Evolutionary conservation across 2,797 vertebrate genomes (phyloP).

Genomic region (Ibycter americanus): DNA sequence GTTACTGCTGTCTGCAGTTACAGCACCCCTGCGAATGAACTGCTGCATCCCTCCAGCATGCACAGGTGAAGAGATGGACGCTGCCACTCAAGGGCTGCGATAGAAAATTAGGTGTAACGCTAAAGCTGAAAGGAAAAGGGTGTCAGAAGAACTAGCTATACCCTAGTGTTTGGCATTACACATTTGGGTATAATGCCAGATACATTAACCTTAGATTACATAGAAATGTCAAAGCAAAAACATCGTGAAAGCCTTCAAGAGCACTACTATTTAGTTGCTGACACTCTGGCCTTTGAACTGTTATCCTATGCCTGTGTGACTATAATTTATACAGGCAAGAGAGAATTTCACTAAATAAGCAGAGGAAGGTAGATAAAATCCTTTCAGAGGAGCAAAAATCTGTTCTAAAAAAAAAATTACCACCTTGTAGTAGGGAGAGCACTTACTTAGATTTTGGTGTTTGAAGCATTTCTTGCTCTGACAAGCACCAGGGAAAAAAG

Average conservation of each 20-base stretch:
- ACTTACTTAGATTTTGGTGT: neutral
- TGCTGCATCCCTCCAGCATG: neutral
- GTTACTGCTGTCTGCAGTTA: neutral
- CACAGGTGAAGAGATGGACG: constrained; percentile 7
- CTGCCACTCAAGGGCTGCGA: neutral
- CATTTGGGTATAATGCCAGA: neutral
- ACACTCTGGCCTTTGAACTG: neutral
- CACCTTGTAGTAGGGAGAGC: neutral
- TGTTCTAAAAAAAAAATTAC: neutral
- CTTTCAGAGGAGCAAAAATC: neutral
- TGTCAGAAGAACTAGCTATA: neutral
- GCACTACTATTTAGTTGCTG: neutral
- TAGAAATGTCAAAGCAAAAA: constrained; percentile 22
- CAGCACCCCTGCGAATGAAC: neutral
- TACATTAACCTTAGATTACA: neutral
- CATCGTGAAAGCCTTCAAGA: neutral
- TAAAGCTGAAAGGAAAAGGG: neutral
- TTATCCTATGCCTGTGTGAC: neutral
- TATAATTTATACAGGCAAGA: neutral
- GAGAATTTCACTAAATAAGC: neutral
- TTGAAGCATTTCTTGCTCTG: neutral
- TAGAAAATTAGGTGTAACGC: neutral
- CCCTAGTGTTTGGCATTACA: neutral
- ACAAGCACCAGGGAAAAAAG: neutral
- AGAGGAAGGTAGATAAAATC: neutral